Evolutionary conservation across 1,140 invertebrate genomes (phyloP), one percentile per base, ranked within the genome.

Genomic region (Glossosoma conforme): DNA sequence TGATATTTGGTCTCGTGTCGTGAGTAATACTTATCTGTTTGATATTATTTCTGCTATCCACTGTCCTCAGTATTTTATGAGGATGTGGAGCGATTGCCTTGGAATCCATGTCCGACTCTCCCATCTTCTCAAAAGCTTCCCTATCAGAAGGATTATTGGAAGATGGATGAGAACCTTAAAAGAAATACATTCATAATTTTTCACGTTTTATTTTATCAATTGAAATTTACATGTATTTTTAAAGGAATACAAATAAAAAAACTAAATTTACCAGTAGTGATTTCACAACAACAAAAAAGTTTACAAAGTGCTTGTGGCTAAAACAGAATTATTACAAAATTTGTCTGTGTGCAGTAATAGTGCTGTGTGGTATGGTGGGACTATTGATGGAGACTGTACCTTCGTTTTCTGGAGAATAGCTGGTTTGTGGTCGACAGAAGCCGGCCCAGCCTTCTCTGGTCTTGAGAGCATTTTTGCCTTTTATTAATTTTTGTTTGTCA

Each of bases 61-160:
- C 46, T 20, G 55, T 60, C 52, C 61, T 58, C 46, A 61, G 57
- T 41, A 57, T 61, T 41, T 48, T 60, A 44, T 57, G 58, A 60
- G 58, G 54, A 47, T 36, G 46, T 50, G 58, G 56, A 58, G 56
- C 47, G 38, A 37, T 33, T 25, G 6, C 24, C 14, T 41, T 17
- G n/a, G 21, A 25, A 19, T 32, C 17, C 3, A 15, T 2, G 10
- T 10, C 21, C 10, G 32, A 19, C 9, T 44, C 44, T 32, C 44
- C 22, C 14, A 20, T 58, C 56, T 54, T 54, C 35, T 38, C 56
- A 51, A 54, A 22, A 35, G 38, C 52, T 58, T 58, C 56, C 56
- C 52, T 54, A 47, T 54, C 52, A 58, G 56, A 58, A 52, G 52
- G 51, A 58, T 48, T 44, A 52, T 58, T 58, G 56, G 56, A 58